Base-by-base conservation (phyloP, 2,888 invertebrate genomes). In the Chironomus tentans region DNA sequence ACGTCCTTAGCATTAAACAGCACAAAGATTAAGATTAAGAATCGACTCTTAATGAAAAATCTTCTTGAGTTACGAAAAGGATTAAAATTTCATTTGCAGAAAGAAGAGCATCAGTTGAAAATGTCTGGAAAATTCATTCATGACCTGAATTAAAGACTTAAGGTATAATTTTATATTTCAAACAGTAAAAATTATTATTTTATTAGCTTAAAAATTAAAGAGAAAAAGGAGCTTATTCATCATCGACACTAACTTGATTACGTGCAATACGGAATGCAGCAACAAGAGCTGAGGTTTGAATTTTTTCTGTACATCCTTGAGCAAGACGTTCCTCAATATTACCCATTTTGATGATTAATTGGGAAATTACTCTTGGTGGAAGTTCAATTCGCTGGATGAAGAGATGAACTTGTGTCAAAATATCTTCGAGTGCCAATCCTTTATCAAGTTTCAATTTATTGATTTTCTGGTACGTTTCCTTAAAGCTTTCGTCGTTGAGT, bases 371-470 rank as follows among this genome's bases (percentile, higher is more conserved):
- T 65, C 90, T 87, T 74, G 91, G 87, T 0, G 97, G 95, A 72
- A 98, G 88, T 81, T 95, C 95, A 84, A 96, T 97, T 97, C 93
- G 89, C 84, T 95, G 94, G 70, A 98, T 89, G 80, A 91, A 91
- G 4, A 88, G 85, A 83, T 98, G 97, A 13, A 98, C 85, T 85
- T 98, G 97, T 0, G 95, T 92, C 70, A 99, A 83, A 79, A 99
- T 95, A 82, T 99, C 98, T 78, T 92, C 90, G 28, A 99, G 86
- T 0, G 98, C 97, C 77, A 98, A 86, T 3, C 98, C 98, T 85
- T 97, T 97, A 0, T 88, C 86, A 62, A 91, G 88, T 84, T 97
- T 96, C 68, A 97, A 87, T 82, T 90, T 90, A 87, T 93, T 88
- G 79, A 94, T 91, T 84, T 91, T 90, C 81, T 89, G 88, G 81